Percentiles rank a stretch among this genome's conserved stretches.
Evolutionary conservation across 2,888 invertebrate species (phyloP).

Genomic region (Nudaria mundana): DNA sequence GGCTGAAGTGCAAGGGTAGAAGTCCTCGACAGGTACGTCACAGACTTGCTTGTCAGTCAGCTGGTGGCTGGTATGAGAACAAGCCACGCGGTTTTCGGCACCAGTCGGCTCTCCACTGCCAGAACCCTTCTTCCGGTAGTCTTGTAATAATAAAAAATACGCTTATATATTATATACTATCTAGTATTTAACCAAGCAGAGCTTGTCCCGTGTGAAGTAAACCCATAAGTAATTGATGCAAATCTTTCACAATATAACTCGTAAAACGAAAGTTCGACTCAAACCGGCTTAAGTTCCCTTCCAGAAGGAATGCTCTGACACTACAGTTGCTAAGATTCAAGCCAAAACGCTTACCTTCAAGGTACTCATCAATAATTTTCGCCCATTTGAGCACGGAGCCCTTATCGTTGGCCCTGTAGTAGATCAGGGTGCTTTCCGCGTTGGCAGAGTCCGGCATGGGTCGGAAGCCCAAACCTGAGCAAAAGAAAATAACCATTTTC

Average conservation of each 20-base stretch:
- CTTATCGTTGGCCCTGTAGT: slow-evolving; percentile 91
- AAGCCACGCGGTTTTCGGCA: slow-evolving; percentile 83
- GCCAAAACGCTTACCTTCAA: slow-evolving; percentile 83
- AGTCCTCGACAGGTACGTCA: slow-evolving; percentile 86
- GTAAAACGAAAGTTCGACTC: too few relatives aligned
- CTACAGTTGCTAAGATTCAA: too few relatives aligned
- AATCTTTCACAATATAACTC: too few relatives aligned
- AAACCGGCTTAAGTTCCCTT: too few relatives aligned
- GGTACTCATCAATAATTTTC: slow-evolving; percentile 86
- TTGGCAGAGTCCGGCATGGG: slow-evolving; percentile 93
- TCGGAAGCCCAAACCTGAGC: slow-evolving; percentile 95
- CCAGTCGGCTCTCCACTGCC: slow-evolving; percentile 63
- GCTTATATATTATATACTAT: too few relatives aligned
- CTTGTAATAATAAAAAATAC: slow-evolving; percentile 35
- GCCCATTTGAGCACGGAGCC: slow-evolving; percentile 92
- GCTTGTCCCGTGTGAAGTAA: too few relatives aligned
- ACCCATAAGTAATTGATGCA: too few relatives aligned
- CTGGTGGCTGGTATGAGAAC: slow-evolving; percentile 83
- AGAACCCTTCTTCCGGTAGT: slow-evolving; percentile 75
- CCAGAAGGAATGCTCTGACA: too few relatives aligned
- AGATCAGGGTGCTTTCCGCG: slow-evolving; percentile 97
- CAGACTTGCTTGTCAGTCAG: slow-evolving; percentile 88
- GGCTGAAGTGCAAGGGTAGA: slow-evolving; percentile 88
- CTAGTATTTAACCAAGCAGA: too few relatives aligned
- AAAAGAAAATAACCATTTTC: not conserved